These are phyloP conservation scores for Trachelus tabidus DNA, from an alignment of 2,888 invertebrate genomes.

Conservation along the genomic window DNA sequence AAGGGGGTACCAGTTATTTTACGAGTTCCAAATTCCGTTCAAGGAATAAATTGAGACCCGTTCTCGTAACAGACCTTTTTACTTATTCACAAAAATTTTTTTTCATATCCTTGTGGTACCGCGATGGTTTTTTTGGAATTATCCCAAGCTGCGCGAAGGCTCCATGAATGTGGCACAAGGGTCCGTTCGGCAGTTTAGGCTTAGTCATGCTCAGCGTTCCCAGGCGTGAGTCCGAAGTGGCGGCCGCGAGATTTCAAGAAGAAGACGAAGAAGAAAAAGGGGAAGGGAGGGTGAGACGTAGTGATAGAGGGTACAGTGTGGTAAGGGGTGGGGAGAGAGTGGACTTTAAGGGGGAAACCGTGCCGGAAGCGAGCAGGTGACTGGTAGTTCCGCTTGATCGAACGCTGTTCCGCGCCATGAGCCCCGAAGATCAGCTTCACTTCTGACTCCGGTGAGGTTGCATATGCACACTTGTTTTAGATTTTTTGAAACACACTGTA, in stretches of 20 bases:
- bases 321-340: constrained; percentile 4
- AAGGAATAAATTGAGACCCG: neutral
- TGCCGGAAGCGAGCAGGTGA: constrained; percentile 66
- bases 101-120: neutral
- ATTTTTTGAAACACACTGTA: neutral
- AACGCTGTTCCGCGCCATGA: constrained; percentile 64
- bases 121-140: neutral
- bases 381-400: constrained; percentile 66
- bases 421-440: constrained; percentile 59
- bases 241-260: constrained; percentile 20
- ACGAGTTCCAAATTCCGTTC: neutral
- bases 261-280: constrained; percentile 28
- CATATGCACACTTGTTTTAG: constrained; percentile 15
- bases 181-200: constrained; percentile 25
- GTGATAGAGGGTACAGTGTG: neutral
- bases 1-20: neutral
- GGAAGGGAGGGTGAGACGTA: neutral
- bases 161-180: constrained; percentile 16
- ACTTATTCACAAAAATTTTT: neutral
- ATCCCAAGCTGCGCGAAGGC: constrained; percentile 9
- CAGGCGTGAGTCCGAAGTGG: constrained; percentile 38
- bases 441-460: constrained; percentile 46
- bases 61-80: neutral
- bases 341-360: constrained; percentile 35
- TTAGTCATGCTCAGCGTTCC: constrained; percentile 50